Evolutionary conservation across 2,113 vertebrate genomes (phyloP).

Genomic region (Gymnorhina tibicen): DNA sequence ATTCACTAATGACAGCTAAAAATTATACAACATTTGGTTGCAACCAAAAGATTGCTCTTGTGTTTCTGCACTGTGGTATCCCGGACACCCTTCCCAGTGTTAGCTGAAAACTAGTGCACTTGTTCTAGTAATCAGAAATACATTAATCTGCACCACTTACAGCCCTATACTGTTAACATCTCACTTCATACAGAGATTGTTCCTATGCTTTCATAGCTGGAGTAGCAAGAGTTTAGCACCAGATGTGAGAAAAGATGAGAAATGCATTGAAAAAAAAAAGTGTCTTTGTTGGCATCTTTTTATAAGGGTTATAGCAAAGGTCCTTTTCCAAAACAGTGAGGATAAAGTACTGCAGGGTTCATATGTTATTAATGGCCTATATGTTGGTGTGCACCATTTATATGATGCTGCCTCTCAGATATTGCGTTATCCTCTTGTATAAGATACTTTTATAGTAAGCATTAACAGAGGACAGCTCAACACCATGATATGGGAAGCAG

Average conservation of each 20-base stretch:
- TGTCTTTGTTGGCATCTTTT: background rate
- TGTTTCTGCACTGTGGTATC: background rate
- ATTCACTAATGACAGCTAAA: background rate
- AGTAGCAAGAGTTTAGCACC: background rate
- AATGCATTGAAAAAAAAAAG: background rate
- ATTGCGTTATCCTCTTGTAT: background rate
- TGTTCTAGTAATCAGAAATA: background rate
- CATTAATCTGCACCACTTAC: background rate
- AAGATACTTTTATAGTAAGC: background rate
- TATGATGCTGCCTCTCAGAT: background rate
- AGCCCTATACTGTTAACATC: background rate
- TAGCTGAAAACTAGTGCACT: background rate
- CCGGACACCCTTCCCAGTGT: background rate
- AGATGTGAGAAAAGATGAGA: background rate
- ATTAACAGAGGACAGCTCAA: background rate
- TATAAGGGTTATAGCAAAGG: slow-evolving; percentile 10
- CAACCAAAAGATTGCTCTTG: background rate
- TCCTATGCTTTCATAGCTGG: background rate
- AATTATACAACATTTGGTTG: background rate
- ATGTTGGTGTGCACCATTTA: background rate
- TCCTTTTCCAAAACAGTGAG: background rate
- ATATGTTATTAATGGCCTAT: background rate
- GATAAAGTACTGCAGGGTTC: slow-evolving; percentile 22
- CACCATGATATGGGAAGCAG: background rate
- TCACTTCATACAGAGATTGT: background rate